These are phyloP conservation scores for Notarius lentiginosus DNA, from an alignment of 2,113 vertebrate genomes.

Conservation along the genomic window DNA sequence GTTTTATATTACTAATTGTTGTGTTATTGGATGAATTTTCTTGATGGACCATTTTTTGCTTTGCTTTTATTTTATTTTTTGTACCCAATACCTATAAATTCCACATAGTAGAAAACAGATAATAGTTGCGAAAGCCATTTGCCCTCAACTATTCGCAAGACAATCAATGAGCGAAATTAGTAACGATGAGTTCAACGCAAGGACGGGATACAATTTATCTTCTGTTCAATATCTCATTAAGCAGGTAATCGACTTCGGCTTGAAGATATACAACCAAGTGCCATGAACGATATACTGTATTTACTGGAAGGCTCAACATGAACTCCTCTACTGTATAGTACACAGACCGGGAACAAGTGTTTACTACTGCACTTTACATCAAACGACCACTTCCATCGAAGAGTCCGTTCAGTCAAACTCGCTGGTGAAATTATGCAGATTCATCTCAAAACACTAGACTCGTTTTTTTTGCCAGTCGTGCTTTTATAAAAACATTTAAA, in stretches of 20 bases:
- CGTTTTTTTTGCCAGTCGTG: not conserved
- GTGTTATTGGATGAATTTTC: constrained; percentile 26
- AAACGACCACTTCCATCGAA: not conserved
- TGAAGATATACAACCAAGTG: not conserved
- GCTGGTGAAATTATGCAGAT: not conserved
- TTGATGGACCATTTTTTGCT: constrained; percentile 17
- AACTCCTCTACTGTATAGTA: not conserved
- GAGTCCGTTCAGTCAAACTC: not conserved
- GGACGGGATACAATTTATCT: not conserved
- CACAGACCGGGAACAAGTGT: not conserved
- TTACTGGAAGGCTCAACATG: not conserved
- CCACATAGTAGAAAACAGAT: not conserved
- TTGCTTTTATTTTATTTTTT: constrained; percentile 18
- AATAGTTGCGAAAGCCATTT: too few relatives aligned
- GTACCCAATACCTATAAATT: not conserved
- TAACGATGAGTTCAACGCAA: not conserved
- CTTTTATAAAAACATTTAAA: not conserved
- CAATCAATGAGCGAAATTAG: not conserved
- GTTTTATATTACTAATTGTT: constrained; percentile 19
- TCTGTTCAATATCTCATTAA: constrained; percentile 11
- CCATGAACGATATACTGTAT: not conserved
- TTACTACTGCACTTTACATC: not conserved
- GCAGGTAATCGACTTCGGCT: constrained; percentile 1
- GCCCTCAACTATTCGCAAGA: not conserved
- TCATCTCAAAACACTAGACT: not conserved